Evolutionary conservation across 1,140 invertebrate genomes (phyloP), one percentile per base, ranked within the genome.

Genomic region (Solenopsis fugax): DNA sequence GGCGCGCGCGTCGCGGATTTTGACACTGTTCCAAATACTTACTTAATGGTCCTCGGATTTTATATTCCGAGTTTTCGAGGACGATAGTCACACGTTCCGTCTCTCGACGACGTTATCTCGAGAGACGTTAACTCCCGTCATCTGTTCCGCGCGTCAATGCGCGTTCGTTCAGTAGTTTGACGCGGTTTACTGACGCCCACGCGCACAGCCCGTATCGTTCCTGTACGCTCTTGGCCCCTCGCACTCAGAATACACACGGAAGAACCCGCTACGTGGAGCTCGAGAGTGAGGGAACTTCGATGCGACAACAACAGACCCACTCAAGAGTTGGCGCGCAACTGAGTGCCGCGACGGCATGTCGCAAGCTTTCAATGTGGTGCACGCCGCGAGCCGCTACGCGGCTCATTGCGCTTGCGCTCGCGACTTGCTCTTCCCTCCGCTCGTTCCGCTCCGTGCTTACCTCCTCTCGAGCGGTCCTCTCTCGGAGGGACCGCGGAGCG

Each of bases 311-410:
- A 69, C 21, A 91, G 88, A 92, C 73, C 88, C 89, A 75, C 88
- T 93, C 91, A 90, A 94, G 88, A 93, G 94, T 93, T 93, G 92
- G 93, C 94, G 94, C 94, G 93, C 94, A 90, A 95, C 95, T 95
- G 95, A 93, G 88, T 93, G 82, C 82, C 92, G 92, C 84, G 81
- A 85, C 89, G 81, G 89, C 93, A 94, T 95, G 95, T 93, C 93
- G 93, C 93, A 95, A 95, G 94, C 93, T 95, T 95, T 95, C 92
- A 95, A 94, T 95, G 91, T 92, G 90, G 91, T 93, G 92, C 91
- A 91, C 92, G 84, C 82, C 67, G 85, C 76, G 80, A 85, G 73
- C 64, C 85, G 50, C 82, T 86, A 78, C 65, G 73, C 81, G 85
- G 7, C 60, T 65, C 87, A 89, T 77, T 87, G 90, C 90, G 90